Evolutionary conservation across 1,140 invertebrate genomes (phyloP), one percentile per base, ranked within the genome.

Genomic region (Leptoteleia sp.): DNA sequence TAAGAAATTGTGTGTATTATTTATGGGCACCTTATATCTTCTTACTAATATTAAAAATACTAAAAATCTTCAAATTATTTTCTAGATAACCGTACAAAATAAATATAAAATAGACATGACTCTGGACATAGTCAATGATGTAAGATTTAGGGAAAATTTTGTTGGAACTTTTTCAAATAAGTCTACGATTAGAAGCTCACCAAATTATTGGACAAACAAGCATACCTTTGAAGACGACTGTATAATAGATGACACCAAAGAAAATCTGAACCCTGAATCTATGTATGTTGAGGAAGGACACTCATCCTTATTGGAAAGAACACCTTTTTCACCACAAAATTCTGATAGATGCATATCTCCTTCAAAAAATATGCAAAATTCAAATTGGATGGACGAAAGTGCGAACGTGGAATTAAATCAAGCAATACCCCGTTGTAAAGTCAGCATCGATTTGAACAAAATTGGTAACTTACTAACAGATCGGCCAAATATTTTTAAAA

Each of bases 401-500:
- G 22, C 29, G 37, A 35, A 57, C 7, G 3, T 31, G 12, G 48
- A 65, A 0, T 22, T 29, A 9, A 29, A 38, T 13, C 7, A 22
- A 6, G 37, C 31, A 7, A 22, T 22, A 4, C 40, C 42, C 1
- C 54, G 79, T 27, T 67, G 83, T 12, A 87, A 81, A 82, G 82
- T 89, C 13, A 88, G 87, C 40, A 87, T 88, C 27, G 87, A 89
- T 70, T 72, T 89, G 7, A 75, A 77, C 3, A 87, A 83, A 68
- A 85, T 89, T 50, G 65, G 77, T 29, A 64, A 47, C 8, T 64
- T 88, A 0, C 64, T 89, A 0, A 71, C 68, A 11, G 62, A 50
- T 11, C 83, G 81, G n/a, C 81, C 82, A 4, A 61, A 80, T 54
- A 71, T 87, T 11, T 82, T 87, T 64, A 38, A 62, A n/a, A 83